These are phyloP conservation scores for Linurgus olivaceus DNA, from an alignment of 2,797 vertebrate species.

Conservation along the genomic window DNA sequence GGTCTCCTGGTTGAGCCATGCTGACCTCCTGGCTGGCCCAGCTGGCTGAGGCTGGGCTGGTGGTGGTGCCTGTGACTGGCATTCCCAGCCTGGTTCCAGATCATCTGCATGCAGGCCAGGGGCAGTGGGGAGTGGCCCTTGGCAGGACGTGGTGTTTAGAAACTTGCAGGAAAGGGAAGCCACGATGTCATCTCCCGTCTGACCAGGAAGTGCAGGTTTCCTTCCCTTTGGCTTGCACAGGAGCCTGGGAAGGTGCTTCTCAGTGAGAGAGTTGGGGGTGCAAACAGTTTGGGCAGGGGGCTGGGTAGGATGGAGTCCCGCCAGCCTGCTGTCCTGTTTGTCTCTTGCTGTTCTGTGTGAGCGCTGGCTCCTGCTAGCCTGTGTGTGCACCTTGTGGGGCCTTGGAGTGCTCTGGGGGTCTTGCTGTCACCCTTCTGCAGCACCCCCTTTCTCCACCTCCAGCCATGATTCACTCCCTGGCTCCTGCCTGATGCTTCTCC, in stretches of 20 bases:
- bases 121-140: slow-evolving; percentile 7
- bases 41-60: background rate
- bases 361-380: background rate
- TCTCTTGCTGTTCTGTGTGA: background rate
- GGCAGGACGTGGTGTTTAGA: slow-evolving; percentile 74
- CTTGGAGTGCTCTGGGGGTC: accelerated
- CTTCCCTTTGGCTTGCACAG: slow-evolving; percentile 53
- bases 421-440: background rate
- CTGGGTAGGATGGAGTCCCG: background rate
- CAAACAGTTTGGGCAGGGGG: background rate
- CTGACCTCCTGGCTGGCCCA: background rate
- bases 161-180: slow-evolving; percentile 72
- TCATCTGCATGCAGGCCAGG: accelerated
- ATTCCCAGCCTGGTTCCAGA: background rate
- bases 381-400: background rate
- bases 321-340: background rate
- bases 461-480: background rate
- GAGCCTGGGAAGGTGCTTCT: slow-evolving; percentile 15
- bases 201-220: slow-evolving; percentile 77
- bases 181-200: slow-evolving; percentile 76
- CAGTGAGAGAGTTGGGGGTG: background rate
- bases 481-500: background rate
- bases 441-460: background rate
- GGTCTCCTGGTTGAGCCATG: background rate
- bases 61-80: background rate